phyloP scores from a whole-genome alignment of 2,888 invertebrate species.

The Pheosia gnoma region DNA sequence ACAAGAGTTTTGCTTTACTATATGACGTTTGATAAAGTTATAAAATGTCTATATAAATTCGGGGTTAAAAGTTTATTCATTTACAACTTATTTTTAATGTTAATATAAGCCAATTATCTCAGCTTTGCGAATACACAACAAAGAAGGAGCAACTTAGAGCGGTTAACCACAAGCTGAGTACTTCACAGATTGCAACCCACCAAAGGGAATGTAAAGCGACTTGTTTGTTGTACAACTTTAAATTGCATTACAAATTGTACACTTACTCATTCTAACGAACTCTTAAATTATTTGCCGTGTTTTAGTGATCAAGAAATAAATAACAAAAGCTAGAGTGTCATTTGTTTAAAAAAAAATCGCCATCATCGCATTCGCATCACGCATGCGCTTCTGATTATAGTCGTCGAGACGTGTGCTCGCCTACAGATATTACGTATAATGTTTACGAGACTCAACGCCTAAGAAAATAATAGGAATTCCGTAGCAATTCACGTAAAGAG shows the following conservation, averaged over 20 bases:
- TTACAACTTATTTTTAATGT: constrained; percentile 17
- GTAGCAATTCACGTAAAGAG: constrained; percentile 59
- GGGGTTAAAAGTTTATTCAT: background rate
- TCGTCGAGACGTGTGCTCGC: constrained; percentile 21
- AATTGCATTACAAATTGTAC: constrained; percentile 80
- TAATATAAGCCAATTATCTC: constrained; percentile 55
- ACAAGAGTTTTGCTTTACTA: too few species aligned
- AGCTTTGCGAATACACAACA: constrained; percentile 58
- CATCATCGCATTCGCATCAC: constrained; percentile 23
- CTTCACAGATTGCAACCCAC: constrained; percentile 62
- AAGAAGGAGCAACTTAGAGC: constrained; percentile 61
- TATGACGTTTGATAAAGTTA: too few species aligned
- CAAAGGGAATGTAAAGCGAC: constrained; percentile 77
- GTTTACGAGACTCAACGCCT: constrained; percentile 48
- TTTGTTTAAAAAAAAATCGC: constrained; percentile 16
- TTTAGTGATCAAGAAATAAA: constrained; percentile 31
- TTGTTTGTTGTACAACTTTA: constrained; percentile 75
- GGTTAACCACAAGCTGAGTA: constrained; percentile 64
- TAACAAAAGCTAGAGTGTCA: constrained; percentile 10
- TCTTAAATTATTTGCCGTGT: constrained; percentile 45
- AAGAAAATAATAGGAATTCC: constrained; percentile 55
- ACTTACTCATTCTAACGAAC: constrained; percentile 44
- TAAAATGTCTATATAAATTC: too few species aligned
- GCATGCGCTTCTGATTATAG: constrained; percentile 28
- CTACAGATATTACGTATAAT: constrained; percentile 39